Evolutionary conservation across 2,797 vertebrate species (phyloP).

Genomic region (Buphagus erythrorhynchus): DNA sequence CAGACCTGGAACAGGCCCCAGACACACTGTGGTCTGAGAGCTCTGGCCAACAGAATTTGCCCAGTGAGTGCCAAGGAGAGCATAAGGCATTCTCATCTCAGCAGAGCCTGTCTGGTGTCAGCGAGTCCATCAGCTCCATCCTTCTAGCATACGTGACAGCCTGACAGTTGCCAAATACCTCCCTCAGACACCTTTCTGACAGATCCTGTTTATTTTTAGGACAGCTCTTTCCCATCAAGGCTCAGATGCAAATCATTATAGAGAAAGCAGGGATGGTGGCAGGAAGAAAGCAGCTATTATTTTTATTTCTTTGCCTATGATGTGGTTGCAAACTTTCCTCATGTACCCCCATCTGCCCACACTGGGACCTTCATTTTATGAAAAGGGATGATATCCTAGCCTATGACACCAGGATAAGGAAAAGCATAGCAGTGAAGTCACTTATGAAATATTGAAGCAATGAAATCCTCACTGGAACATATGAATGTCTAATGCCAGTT

Average conservation of each 20-base stretch:
- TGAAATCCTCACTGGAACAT: conserved; percentile 9
- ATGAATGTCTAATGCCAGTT: conserved; percentile 54
- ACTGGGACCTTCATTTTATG: background rate
- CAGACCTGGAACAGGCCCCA: conserved; percentile 28
- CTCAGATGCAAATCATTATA: background rate
- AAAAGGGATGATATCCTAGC: background rate
- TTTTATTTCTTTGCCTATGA: background rate
- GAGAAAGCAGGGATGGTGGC: background rate
- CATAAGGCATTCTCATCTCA: conserved; percentile 20
- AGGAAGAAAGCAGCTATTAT: background rate
- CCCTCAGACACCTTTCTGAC: conserved; percentile 69
- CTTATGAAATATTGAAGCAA: conserved; percentile 50
- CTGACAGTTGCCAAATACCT: conserved; percentile 58
- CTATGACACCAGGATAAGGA: background rate
- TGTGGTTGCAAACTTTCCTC: background rate
- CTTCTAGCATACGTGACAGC: conserved; percentile 20
- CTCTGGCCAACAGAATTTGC: background rate
- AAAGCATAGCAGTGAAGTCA: background rate
- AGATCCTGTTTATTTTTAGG: conserved; percentile 68
- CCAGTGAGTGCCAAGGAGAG: conserved; percentile 36
- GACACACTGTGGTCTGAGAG: background rate
- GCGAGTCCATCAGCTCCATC: conserved; percentile 24
- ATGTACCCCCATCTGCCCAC: background rate
- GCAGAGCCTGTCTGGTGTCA: conserved; percentile 47
- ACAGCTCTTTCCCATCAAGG: conserved; percentile 21